phyloP scores from a whole-genome alignment of 2,888 invertebrate species.

The Aphodius sticticus region DNA sequence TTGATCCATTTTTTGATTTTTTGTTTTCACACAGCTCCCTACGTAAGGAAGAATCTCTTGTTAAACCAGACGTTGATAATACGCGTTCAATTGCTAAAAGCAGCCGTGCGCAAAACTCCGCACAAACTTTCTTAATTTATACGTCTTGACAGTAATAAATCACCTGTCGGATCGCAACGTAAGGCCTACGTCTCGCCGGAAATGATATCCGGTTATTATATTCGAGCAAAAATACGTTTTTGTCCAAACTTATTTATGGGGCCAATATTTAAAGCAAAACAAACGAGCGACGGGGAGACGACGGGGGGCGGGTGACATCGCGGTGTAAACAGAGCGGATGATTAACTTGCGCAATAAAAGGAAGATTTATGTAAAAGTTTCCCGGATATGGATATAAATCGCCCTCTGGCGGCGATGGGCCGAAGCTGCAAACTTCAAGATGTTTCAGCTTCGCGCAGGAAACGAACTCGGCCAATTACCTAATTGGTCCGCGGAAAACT shows the following conservation, averaged over 20 bases:
- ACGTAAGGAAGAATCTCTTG: background rate
- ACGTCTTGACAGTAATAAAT: conserved; percentile 52
- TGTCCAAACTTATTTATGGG: conserved; percentile 57
- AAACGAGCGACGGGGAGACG: conserved; percentile 46
- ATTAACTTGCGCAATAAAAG: conserved; percentile 6
- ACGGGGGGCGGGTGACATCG: background rate
- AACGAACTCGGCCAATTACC: background rate
- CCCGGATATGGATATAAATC: background rate
- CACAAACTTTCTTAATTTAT: conserved; percentile 53
- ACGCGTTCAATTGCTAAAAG: background rate
- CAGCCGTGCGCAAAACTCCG: conserved; percentile 9
- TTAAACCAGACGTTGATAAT: background rate
- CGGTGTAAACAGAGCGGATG: background rate
- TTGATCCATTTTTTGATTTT: background rate
- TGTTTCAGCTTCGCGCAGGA: background rate
- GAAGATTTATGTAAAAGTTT: conserved; percentile 22
- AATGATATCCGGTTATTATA: conserved; percentile 58
- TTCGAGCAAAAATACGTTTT: conserved; percentile 54
- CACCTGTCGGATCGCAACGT: conserved; percentile 43
- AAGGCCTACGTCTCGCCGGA: conserved; percentile 45
- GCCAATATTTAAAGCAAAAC: conserved; percentile 56
- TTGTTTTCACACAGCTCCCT: background rate
- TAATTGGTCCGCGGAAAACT: background rate
- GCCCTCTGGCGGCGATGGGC: background rate
- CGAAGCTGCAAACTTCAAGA: background rate